phyloP scores from a whole-genome alignment of 1,140 invertebrate genomes.

The Nasonia longicornis region DNA sequence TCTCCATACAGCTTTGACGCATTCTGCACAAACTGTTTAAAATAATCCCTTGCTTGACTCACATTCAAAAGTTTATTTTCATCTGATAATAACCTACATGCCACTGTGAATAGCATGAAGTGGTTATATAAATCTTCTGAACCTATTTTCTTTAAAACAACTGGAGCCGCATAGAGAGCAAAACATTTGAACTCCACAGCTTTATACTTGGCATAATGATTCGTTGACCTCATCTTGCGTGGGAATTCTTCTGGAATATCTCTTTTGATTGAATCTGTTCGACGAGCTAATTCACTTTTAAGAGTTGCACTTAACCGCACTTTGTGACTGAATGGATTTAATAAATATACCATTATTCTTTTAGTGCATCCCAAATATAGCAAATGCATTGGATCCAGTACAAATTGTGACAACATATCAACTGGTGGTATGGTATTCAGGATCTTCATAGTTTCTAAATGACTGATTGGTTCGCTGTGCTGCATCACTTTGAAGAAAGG shows the following conservation, averaged over 20 bases:
- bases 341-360: not conserved
- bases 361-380: conserved; percentile 1
- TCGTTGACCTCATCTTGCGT: not conserved
- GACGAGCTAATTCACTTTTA: not conserved
- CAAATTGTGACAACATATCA: not conserved
- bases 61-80: not conserved
- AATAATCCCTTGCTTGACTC: not conserved
- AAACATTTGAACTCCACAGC: conserved; percentile 1
- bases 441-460: not conserved
- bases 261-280: not conserved
- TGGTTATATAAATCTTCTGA: not conserved
- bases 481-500: not conserved
- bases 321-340: not conserved
- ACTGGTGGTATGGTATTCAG: not conserved
- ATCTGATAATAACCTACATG: conserved; percentile 1
- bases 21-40: not conserved
- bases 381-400: conserved; percentile 18
- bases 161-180: not conserved
- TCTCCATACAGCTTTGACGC: not conserved
- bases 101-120: not conserved
- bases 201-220: conserved; percentile 12
- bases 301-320: not conserved
- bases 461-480: not conserved
- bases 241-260: not conserved
- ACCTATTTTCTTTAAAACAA: not conserved